These are phyloP conservation scores for Oopsacas minuta DNA, from an alignment of 37 sponge, comb jelly and placozoan genomes.

Conservation along the genomic window DNA sequence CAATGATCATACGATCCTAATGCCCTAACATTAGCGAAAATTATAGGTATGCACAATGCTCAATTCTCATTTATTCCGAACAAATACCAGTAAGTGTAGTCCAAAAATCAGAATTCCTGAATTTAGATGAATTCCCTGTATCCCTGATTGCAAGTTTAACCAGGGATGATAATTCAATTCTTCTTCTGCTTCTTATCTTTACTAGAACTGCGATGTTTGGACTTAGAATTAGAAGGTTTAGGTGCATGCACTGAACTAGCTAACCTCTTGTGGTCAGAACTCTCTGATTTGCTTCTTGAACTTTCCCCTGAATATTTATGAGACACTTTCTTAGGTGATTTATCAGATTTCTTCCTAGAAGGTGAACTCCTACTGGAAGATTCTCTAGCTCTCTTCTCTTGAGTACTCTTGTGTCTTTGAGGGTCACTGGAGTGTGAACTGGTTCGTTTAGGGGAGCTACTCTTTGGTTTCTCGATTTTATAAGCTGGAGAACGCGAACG, in stretches of 20 bases:
- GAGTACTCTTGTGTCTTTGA: neutral
- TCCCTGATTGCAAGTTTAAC: too few relatives aligned
- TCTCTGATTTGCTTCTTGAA: neutral
- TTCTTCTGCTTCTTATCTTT: constrained; percentile 15
- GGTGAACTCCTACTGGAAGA: neutral
- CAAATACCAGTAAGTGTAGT: too few relatives aligned
- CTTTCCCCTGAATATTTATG: neutral
- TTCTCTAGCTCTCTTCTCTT: neutral
- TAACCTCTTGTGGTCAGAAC: neutral
- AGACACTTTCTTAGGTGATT: neutral
- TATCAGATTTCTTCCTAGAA: neutral
- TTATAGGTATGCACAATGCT: too few relatives aligned
- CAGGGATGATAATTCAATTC: too few relatives aligned
- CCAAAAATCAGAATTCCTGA: too few relatives aligned
- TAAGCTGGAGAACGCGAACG: neutral
- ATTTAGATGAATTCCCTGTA: too few relatives aligned
- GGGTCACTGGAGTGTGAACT: neutral
- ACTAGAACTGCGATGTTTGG: neutral
- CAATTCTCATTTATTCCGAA: too few relatives aligned
- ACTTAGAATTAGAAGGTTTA: neutral
- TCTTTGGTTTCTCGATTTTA: neutral
- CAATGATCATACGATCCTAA: too few relatives aligned
- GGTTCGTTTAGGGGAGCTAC: neutral
- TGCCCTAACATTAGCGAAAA: too few relatives aligned
- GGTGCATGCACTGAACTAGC: neutral